phyloP scores from a whole-genome alignment of 2,797 vertebrate species.

The Syngnathus rostellatus region DNA sequence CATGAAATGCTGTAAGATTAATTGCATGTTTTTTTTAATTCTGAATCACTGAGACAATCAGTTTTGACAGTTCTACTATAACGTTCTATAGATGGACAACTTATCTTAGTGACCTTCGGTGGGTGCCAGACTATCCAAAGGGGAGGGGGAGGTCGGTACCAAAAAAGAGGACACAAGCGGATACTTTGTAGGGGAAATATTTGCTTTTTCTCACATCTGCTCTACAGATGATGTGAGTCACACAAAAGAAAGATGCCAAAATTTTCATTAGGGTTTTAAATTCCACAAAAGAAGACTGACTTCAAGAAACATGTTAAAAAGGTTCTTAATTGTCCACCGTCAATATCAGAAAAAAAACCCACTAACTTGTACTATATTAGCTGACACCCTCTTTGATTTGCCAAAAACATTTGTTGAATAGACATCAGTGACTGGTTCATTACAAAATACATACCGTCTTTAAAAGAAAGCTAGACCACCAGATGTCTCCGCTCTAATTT shows the following conservation, averaged over 20 bases:
- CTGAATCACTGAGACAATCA: no score
- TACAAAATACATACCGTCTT: slow-evolving; percentile 19
- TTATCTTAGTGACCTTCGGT: not conserved
- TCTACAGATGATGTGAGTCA: slow-evolving; percentile 6
- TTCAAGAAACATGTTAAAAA: not conserved
- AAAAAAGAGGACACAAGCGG: slow-evolving; percentile 22
- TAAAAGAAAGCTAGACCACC: slow-evolving; percentile 35
- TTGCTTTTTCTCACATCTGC: not conserved
- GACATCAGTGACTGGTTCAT: slow-evolving; percentile 7
- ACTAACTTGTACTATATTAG: not conserved
- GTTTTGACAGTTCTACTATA: not conserved
- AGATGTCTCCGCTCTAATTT: slow-evolving; percentile 59
- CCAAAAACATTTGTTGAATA: slow-evolving; percentile 6
- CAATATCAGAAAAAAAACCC: no score
- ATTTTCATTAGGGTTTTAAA: not conserved
- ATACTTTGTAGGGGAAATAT: slow-evolving; percentile 15
- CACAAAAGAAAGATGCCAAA: not conserved
- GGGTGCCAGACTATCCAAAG: not conserved
- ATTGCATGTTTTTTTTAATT: no score
- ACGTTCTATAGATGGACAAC: not conserved
- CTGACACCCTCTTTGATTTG: not conserved
- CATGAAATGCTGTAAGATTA: no score
- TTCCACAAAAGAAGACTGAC: not conserved
- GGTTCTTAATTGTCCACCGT: not conserved
- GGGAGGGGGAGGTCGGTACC: slow-evolving; percentile 3